Evolutionary conservation across 2,113 vertebrate genomes (phyloP), one percentile per base, ranked within the genome.

Genomic region (Brachypodius melanocephalos): DNA sequence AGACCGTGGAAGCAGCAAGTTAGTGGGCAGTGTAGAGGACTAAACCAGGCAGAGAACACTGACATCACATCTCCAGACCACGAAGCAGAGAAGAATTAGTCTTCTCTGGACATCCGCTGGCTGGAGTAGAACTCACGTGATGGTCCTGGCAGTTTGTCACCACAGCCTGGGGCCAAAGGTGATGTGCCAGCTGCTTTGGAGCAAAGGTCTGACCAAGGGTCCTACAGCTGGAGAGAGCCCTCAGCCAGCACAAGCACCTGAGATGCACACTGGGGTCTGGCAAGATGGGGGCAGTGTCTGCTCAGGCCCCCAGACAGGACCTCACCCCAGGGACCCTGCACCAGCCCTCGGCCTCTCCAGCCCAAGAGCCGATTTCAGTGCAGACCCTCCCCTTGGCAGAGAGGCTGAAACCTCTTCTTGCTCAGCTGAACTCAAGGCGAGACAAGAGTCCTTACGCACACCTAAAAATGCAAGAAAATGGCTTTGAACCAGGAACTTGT

Each of bases 111-210:
- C 8, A 8, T n/a, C 21, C 45, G 4, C 12, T 7, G 51, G 12
- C 43, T 5, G 11, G 36, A 52, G 49, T 3, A 65, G 45, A 58
- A 31, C 7, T 49, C 0, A 0, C 6, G 26, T 0, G 3, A 21
- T 8, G n/a, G 32, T 54, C 32, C 55, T 38, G 46, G 32, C 11
- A 6, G 8, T 55, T 40, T 29, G 5, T 14, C 4, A 5, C 46
- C 1, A 0, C 1, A 0, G 12, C 36, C 21, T 2, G 0, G 12
- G 19, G 38, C 21, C 8, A 6, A 67, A 38, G 58, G 19, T 2
- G 11, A n/a, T 7, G 29, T 0, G 1, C 32, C 2, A 5, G 17
- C 34, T 80, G 28, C n/a, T n/a, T 2, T 2, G 68, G 82, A 48
- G 59, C 17, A 7, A 45, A 25, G 52, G 1, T 81, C 20, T 34